phyloP scores from a whole-genome alignment of 2,888 invertebrate genomes.

The Amphiduros pacificus region DNA sequence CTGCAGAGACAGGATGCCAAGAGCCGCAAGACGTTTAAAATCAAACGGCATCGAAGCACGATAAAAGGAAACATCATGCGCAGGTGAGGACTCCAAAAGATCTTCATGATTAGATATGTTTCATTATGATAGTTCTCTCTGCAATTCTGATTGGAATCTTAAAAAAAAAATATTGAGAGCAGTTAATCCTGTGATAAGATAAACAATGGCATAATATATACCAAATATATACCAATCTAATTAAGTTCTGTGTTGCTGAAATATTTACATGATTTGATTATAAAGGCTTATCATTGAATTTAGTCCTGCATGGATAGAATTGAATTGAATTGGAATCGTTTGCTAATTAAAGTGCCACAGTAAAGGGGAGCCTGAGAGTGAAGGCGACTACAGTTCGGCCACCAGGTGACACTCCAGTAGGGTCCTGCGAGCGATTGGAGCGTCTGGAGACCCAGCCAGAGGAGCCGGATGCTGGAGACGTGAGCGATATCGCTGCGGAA shows the following conservation, averaged over 20 bases:
- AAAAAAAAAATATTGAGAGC: no score
- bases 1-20: slow-evolving; percentile 91
- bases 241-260: no score
- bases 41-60: slow-evolving; percentile 40
- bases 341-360: slow-evolving; percentile 34
- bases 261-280: no score
- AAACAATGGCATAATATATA: neutral
- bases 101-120: no score
- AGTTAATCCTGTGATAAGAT: neutral
- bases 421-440: slow-evolving; percentile 12
- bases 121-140: no score
- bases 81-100: no score
- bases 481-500: no score
- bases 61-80: slow-evolving; percentile 26
- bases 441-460: slow-evolving; percentile 21
- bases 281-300: no score
- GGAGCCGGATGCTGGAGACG: slow-evolving; percentile 16
- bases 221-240: no score
- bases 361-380: slow-evolving; percentile 24
- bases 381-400: slow-evolving; percentile 2
- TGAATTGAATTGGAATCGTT: no score
- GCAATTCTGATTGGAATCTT: no score
- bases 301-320: no score
- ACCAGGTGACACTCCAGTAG: neutral
- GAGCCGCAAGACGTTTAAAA: slow-evolving; percentile 88